These are phyloP conservation scores for Gallinago nigripennis DNA, from an alignment of 2,797 vertebrate genomes.

Conservation along the genomic window DNA sequence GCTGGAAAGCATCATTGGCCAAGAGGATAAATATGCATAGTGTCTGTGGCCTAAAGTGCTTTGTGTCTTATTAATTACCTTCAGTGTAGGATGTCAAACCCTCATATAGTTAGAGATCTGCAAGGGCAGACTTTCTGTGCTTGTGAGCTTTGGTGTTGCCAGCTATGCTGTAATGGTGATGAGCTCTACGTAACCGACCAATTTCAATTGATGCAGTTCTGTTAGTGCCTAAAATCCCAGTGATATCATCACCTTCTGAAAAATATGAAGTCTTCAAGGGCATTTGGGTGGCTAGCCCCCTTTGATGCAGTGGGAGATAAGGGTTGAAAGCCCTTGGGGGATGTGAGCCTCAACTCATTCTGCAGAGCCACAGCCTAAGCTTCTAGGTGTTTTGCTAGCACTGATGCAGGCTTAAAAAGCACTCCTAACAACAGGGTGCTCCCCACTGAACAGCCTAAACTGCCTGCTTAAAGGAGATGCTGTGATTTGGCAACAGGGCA, in stretches of 20 bases:
- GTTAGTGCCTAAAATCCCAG: background rate
- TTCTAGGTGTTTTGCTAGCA: background rate
- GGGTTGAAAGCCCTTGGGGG: background rate
- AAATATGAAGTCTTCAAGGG: background rate
- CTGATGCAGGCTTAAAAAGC: background rate
- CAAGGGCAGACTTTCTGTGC: background rate
- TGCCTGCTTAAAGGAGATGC: background rate
- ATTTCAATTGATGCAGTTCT: background rate
- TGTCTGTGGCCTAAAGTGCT: background rate
- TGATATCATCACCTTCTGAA: background rate
- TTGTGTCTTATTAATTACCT: background rate
- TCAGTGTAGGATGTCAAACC: background rate
- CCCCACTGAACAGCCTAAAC: background rate
- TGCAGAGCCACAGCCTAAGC: background rate
- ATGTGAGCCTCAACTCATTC: background rate
- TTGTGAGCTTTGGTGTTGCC: background rate
- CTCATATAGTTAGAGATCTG: background rate
- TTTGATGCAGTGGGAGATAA: background rate
- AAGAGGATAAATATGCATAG: background rate
- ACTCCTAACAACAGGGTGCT: background rate
- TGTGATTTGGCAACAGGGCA: background rate
- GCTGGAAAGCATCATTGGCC: background rate
- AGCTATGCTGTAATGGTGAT: background rate
- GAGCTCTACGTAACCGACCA: fast-evolving
- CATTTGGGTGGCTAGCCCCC: background rate